phyloP scores from a whole-genome alignment of 2,888 invertebrate genomes.

The Ichneumoninae sp. region DNA sequence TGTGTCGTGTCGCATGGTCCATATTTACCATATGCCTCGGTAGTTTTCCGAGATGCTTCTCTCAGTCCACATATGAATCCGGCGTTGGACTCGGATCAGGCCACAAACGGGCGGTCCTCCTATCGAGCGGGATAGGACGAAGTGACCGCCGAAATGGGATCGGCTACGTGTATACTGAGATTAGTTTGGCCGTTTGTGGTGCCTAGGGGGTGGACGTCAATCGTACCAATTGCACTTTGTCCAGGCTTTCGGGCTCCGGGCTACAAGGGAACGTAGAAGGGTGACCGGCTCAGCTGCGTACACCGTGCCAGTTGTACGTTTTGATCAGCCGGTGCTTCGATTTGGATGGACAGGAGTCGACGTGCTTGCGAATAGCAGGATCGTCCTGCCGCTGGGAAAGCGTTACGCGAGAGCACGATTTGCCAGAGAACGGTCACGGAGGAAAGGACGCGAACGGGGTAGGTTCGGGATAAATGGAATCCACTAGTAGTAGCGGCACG shows the following conservation, averaged over 20 bases:
- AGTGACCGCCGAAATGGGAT: background rate
- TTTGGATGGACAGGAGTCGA: slow-evolving; percentile 12
- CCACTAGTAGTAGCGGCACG: slow-evolving; percentile 33
- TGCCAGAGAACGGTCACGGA: slow-evolving; percentile 2
- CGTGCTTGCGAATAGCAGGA: slow-evolving; percentile 33
- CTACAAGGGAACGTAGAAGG: slow-evolving; percentile 13
- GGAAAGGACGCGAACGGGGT: slow-evolving; percentile 38
- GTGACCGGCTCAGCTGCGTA: slow-evolving; percentile 18
- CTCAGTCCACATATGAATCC: background rate
- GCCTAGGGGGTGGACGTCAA: slow-evolving; percentile 18
- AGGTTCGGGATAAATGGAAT: slow-evolving; percentile 56
- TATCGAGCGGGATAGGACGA: background rate
- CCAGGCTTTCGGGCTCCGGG: slow-evolving; percentile 16
- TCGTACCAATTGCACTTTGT: slow-evolving; percentile 59
- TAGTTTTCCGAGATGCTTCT: background rate
- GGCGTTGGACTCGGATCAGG: background rate
- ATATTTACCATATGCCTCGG: too few relatives aligned
- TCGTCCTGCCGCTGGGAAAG: slow-evolving; percentile 16
- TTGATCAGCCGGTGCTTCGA: slow-evolving; percentile 52
- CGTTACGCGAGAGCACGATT: slow-evolving; percentile 1
- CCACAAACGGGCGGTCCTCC: background rate
- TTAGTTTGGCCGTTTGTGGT: background rate
- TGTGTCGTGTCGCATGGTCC: too few relatives aligned
- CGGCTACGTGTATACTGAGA: slow-evolving; percentile 11
- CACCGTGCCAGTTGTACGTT: slow-evolving; percentile 38